Evolutionary conservation across 2,113 vertebrate genomes (phyloP), one percentile per base, ranked within the genome.

Genomic region (Pterophyllum scalare): DNA sequence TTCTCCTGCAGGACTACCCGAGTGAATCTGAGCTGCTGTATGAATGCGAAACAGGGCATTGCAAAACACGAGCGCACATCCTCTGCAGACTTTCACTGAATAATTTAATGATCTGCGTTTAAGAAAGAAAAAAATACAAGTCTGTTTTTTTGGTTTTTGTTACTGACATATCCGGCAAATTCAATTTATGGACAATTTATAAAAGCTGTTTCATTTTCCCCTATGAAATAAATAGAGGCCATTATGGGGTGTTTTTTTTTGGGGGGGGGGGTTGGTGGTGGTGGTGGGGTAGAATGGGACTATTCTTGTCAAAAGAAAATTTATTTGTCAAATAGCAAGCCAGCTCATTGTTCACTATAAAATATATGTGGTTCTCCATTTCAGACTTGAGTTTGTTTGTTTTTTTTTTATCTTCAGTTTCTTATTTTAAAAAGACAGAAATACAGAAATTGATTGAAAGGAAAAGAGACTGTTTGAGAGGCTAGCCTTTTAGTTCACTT

Each of bases 61-160:
- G 78, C 70, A 83, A 83, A 81, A 86, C 81, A 81, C 52, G 49
- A 78, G 59, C 17, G 22, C 65, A 77, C 77, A 87, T 85, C 87
- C 75, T 88, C 86, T 33, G 75, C 82, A 82, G 88, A 90, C 65
- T 76, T 83, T 40, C 81, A 67, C 89, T 92, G 83, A 94, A 94
- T 94, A 59, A 93, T 92, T 88, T 64, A 92, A 84, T 83, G 52
- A 81, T 65, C 75, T 54, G 64, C 38, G 54, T 85, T 84, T 83
- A 77, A 59, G 74, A 54, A 62, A 65, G 1, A 11, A 67, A 89
- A 26, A 75, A 81, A 81, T 24, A 80, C 61, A 81, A 79, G 38
- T 70, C 46, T n/a, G 40, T 64, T 64, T 90, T 81, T 87, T 33
- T 76, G 1, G 56, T 28, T 83, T 67, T 35, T 64, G 38, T 13